Evolutionary conservation across 2,888 invertebrate genomes (phyloP), one percentile per base, ranked within the genome.

Genomic region (Kuschelorhynchus macadamiae): DNA sequence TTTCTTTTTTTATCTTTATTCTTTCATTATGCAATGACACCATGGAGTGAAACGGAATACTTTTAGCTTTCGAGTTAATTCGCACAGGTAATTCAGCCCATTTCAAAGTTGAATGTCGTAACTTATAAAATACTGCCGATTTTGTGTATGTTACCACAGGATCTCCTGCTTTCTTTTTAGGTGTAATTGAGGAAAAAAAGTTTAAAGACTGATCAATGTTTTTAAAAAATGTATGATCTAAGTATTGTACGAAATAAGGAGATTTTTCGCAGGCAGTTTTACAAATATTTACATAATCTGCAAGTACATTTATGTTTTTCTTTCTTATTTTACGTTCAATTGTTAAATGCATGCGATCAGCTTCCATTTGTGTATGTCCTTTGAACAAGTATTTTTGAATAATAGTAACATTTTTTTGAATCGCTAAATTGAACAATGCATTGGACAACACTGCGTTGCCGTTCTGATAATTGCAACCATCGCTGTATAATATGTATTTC

Each of bases 1-100:
- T 67, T 63, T 67, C 44, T 20, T 44, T 44, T 62, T 72, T 72
- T 65, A 72, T 72, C 53, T 60, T 50, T 32, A 69, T 55, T 70
- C 70, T 67, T 61, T 44, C 65, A 57, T 55, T 65, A 55, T 55
- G 55, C 55, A 71, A 62, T 55, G 65, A 20, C 47, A 59, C 59
- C 53, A 59, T 47, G 65, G 68, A 61, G 42, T 71, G 60, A 65
- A 71, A 71, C 18, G 55, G 47, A 39, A 67, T 42, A 41, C 50
- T 49, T 67, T 63, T 57, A 50, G 47, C 56, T 47, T 67, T 56
- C 63, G 25, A 30, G 20, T 55, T 55, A 47, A 67, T 41, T 57
- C 67, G 63, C 3, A 44, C n/a, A 9, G 44, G 63, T 16, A 63
- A 63, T 32, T 39, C 49, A 41, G 32, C 59, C 64, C 69, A 69